Evolutionary conservation across 2,797 vertebrate species (phyloP).

Genomic region (Parauchenoglanis punctatus): DNA sequence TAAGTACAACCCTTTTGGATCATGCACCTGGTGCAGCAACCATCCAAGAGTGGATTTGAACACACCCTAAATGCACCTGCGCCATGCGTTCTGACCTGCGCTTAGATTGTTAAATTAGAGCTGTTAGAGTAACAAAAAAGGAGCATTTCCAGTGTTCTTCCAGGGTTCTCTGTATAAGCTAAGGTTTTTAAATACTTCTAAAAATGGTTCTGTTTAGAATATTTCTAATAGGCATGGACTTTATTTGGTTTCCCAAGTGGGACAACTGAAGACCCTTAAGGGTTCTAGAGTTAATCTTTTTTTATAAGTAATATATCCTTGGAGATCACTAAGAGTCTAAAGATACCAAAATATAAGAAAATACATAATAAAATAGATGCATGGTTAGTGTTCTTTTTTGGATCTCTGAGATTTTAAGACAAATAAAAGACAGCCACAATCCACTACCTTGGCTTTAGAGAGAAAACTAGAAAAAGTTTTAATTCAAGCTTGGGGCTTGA

Average conservation of each 20-base stretch:
- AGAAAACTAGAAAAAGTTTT: not conserved
- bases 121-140: not conserved
- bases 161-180: not conserved
- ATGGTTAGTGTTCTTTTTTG: not conserved
- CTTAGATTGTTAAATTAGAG: too few relatives aligned
- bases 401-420: not conserved
- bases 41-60: too few relatives aligned
- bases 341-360: not conserved
- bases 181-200: not conserved
- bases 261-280: not conserved
- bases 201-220: not conserved
- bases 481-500: not conserved
- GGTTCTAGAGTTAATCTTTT: not conserved
- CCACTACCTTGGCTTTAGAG: not conserved
- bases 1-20: too few relatives aligned
- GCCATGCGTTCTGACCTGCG: too few relatives aligned
- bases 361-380: not conserved
- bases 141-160: not conserved
- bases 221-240: not conserved
- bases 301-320: not conserved
- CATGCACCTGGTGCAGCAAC: too few relatives aligned
- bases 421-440: not conserved
- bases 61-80: too few relatives aligned
- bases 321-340: not conserved
- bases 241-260: not conserved